Percentiles rank a stretch among this genome's conserved stretches.
phyloP scores from a whole-genome alignment of 2,113 vertebrate genomes.

The Megalops atlanticus region DNA sequence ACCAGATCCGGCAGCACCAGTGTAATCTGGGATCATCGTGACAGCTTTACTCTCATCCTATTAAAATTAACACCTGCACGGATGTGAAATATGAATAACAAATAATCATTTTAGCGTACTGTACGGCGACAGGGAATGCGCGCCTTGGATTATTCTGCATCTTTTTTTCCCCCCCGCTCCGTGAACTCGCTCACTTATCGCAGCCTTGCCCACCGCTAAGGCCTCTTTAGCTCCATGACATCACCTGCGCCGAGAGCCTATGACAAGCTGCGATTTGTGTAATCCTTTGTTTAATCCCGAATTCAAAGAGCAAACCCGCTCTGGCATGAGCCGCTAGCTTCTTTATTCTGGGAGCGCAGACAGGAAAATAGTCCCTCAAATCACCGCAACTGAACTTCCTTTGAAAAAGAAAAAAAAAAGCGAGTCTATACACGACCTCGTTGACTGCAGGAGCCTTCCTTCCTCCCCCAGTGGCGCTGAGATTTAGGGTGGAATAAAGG shows the following conservation, averaged over 20 bases:
- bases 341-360: background rate
- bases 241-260: conserved; percentile 42
- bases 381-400: background rate
- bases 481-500: background rate
- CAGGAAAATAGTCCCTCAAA: background rate
- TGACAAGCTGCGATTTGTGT: conserved; percentile 42
- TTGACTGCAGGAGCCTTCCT: background rate
- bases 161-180: too few relatives aligned
- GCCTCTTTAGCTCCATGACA: conserved; percentile 46
- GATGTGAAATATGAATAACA: background rate
- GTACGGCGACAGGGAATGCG: too few relatives aligned
- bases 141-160: too few relatives aligned
- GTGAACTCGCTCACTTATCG: conserved; percentile 37
- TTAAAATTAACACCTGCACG: background rate
- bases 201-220: conserved; percentile 11
- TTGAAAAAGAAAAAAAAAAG: background rate
- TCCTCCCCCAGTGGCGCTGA: background rate
- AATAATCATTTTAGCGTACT: too few relatives aligned
- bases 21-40: background rate
- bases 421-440: background rate
- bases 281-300: conserved; percentile 60
- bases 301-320: conserved; percentile 12
- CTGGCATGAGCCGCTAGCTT: background rate
- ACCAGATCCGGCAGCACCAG: background rate
- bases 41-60: background rate